phyloP scores from a whole-genome alignment of 2,797 vertebrate species.

The Gila robusta region DNA sequence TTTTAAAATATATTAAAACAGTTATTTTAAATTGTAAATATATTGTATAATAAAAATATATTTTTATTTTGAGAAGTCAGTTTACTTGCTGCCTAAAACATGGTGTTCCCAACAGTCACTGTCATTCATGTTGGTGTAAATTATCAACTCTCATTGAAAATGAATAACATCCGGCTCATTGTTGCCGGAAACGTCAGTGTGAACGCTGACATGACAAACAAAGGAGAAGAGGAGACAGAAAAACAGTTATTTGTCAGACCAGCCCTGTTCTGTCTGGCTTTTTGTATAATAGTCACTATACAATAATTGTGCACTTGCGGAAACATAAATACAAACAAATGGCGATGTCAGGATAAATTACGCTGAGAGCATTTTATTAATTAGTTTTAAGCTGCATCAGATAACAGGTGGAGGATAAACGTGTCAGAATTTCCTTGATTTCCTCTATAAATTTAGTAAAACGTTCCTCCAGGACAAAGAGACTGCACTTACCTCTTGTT shows the following conservation, averaged over 20 bases:
- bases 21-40: background rate
- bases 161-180: background rate
- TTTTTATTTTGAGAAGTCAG: background rate
- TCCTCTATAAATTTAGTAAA: conserved; percentile 20
- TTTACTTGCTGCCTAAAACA: background rate
- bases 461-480: background rate
- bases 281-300: background rate
- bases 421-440: conserved; percentile 12
- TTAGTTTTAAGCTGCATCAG: background rate
- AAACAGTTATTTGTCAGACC: conserved; percentile 12
- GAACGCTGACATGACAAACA: background rate
- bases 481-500: conserved; percentile 13
- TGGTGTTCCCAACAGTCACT: background rate
- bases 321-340: conserved; percentile 7
- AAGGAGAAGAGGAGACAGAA: background rate
- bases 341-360: background rate
- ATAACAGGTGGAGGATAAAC: conserved; percentile 19
- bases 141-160: conserved; percentile 1
- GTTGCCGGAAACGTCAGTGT: background rate
- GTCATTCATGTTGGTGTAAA: background rate
- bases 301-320: background rate
- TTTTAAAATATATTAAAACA: background rate
- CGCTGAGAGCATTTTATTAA: background rate
- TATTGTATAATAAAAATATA: background rate
- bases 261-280: conserved; percentile 1